Percentiles rank a stretch among this genome's conserved stretches.
These are phyloP conservation scores for Chironomus striatipennis DNA, from an alignment of 1,140 invertebrate species.

Conservation along the genomic window DNA sequence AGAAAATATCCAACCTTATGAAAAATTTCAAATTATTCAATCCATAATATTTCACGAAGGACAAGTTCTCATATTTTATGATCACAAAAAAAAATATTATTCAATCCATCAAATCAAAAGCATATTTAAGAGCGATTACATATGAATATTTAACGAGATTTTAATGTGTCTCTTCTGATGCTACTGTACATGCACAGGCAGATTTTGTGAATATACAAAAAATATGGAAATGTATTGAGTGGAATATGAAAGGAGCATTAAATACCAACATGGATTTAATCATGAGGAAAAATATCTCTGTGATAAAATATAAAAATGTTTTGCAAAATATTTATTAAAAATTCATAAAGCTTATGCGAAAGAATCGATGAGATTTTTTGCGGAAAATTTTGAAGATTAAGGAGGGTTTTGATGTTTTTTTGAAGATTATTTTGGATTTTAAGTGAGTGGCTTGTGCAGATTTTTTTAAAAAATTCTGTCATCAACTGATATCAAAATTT, in stretches of 20 bases:
- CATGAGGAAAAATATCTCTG: neutral
- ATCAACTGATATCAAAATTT: too few relatives aligned
- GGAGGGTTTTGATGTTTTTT: too few relatives aligned
- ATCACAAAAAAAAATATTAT: neutral
- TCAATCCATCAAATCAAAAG: conserved; percentile 18
- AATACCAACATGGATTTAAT: conserved; percentile 3
- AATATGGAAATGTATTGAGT: too few relatives aligned
- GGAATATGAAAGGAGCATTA: neutral
- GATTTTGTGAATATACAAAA: neutral
- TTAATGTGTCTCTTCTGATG: conserved; percentile 15
- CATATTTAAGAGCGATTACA: neutral
- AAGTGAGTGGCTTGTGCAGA: too few relatives aligned
- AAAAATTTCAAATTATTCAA: too few relatives aligned
- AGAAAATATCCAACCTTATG: too few relatives aligned
- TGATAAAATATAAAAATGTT: neutral
- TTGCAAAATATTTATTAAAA: conserved; percentile 5
- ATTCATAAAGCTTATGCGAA: neutral
- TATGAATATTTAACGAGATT: conserved; percentile 22
- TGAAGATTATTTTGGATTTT: too few relatives aligned
- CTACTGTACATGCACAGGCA: neutral
- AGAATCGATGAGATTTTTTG: neutral
- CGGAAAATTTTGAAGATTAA: neutral
- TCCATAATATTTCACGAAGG: too few relatives aligned
- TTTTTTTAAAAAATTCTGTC: too few relatives aligned
- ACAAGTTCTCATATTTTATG: too few relatives aligned